phyloP scores from a whole-genome alignment of 2,797 vertebrate species.

The Sebastes minor region DNA sequence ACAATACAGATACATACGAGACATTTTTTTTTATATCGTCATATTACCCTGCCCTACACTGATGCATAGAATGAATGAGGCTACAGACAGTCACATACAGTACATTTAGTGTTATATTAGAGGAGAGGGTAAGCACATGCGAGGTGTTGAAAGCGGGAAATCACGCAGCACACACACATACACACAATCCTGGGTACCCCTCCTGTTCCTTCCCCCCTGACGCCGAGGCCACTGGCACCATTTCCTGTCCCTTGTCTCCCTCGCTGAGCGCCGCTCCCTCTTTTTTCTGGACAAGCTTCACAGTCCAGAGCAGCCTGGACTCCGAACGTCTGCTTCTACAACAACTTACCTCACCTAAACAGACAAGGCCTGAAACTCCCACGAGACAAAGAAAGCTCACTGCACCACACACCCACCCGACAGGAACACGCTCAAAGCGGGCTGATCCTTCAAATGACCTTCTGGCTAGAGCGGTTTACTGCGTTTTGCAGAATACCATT shows the following conservation, averaged over 20 bases:
- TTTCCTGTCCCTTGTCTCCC: slow-evolving; percentile 72
- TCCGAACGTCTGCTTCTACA: not conserved
- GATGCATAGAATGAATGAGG: too few species aligned
- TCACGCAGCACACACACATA: slow-evolving; percentile 27
- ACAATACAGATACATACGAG: too few species aligned
- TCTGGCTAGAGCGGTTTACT: slow-evolving; percentile 37
- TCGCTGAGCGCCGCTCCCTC: slow-evolving; percentile 59
- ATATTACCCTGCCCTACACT: too few species aligned
- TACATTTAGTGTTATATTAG: not conserved
- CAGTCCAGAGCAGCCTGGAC: slow-evolving; percentile 21
- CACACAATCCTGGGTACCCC: slow-evolving; percentile 65
- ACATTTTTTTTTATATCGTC: too few species aligned
- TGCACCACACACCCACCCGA: slow-evolving; percentile 1
- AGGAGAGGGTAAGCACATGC: slow-evolving; percentile 6
- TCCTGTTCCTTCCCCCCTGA: slow-evolving; percentile 79
- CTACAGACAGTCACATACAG: not conserved
- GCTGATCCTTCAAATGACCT: slow-evolving; percentile 57
- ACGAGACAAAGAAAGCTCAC: slow-evolving; percentile 32
- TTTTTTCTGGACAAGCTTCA: slow-evolving; percentile 30
- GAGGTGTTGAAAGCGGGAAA: slow-evolving; percentile 44
- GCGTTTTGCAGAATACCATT: slow-evolving; percentile 53
- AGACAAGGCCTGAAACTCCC: not conserved
- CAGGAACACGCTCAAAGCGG: slow-evolving; percentile 25
- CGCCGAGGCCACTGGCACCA: slow-evolving; percentile 61
- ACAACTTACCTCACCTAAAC: slow-evolving; percentile 32